These are phyloP conservation scores for Tiliacea citrago DNA, from an alignment of 2,888 invertebrate species.

Conservation along the genomic window DNA sequence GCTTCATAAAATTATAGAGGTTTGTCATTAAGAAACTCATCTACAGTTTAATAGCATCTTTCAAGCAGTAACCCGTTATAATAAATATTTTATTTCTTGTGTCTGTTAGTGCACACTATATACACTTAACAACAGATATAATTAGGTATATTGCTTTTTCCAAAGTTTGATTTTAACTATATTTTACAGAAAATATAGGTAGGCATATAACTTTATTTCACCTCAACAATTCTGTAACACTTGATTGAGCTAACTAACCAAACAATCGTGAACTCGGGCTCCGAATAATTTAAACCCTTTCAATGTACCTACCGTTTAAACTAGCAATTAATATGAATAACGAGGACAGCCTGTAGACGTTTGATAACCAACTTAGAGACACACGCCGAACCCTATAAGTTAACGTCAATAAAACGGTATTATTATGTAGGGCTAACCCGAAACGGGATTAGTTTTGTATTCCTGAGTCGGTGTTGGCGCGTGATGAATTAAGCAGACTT, in stretches of 20 bases:
- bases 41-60: too few relatives aligned
- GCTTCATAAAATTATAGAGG: too few relatives aligned
- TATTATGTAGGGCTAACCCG: constrained; percentile 61
- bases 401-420: constrained; percentile 64
- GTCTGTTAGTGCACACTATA: neutral
- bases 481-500: constrained; percentile 65
- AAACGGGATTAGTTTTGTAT: constrained; percentile 64
- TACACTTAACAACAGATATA: neutral
- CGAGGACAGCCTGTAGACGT: constrained; percentile 59
- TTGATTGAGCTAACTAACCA: constrained; percentile 14
- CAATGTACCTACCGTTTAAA: constrained; percentile 49
- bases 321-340: constrained; percentile 65
- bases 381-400: constrained; percentile 61
- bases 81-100: neutral
- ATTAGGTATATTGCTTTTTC: neutral
- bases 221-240: constrained; percentile 2
- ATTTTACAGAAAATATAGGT: neutral
- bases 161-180: neutral
- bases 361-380: constrained; percentile 64
- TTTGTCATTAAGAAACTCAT: too few relatives aligned
- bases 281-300: constrained; percentile 52
- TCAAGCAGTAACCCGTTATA: too few relatives aligned
- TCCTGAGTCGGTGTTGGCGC: constrained; percentile 47
- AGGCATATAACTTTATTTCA: neutral
- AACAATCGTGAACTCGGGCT: constrained; percentile 24